phyloP scores from a whole-genome alignment of 2,888 invertebrate species.

The Agonopterix alstromeriana region DNA sequence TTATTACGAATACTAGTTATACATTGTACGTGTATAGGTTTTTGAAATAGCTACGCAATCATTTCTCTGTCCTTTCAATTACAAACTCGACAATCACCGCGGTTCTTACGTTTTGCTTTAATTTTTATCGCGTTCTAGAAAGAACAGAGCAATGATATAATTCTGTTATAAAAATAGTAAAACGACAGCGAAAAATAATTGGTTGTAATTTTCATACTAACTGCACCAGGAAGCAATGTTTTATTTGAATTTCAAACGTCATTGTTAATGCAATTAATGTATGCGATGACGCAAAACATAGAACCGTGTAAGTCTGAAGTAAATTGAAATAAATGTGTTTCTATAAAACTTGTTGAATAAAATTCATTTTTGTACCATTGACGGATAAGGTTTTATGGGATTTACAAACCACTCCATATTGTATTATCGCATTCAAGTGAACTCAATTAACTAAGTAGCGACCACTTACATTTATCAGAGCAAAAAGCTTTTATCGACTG shows the following conservation, averaged over 20 bases:
- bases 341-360: not conserved
- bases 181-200: no score
- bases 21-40: no score
- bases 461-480: slow-evolving; percentile 16
- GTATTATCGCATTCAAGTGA: slow-evolving; percentile 12
- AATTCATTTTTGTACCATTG: not conserved
- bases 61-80: no score
- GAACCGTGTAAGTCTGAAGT: no score
- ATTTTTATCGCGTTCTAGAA: no score
- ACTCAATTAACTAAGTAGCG: slow-evolving; percentile 13
- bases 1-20: no score
- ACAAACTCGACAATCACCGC: no score
- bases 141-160: no score
- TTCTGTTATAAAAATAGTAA: no score
- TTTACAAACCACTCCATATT: slow-evolving; percentile 15
- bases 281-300: not conserved
- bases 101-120: no score
- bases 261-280: not conserved
- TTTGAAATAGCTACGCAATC: no score
- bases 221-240: not conserved
- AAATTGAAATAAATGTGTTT: no score
- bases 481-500: slow-evolving; percentile 21
- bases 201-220: not conserved
- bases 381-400: slow-evolving; percentile 5
- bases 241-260: not conserved